Percentiles rank a stretch among this genome's conserved stretches.
phyloP scores from a whole-genome alignment of 2,113 vertebrate genomes.

The Cromileptes altivelis region DNA sequence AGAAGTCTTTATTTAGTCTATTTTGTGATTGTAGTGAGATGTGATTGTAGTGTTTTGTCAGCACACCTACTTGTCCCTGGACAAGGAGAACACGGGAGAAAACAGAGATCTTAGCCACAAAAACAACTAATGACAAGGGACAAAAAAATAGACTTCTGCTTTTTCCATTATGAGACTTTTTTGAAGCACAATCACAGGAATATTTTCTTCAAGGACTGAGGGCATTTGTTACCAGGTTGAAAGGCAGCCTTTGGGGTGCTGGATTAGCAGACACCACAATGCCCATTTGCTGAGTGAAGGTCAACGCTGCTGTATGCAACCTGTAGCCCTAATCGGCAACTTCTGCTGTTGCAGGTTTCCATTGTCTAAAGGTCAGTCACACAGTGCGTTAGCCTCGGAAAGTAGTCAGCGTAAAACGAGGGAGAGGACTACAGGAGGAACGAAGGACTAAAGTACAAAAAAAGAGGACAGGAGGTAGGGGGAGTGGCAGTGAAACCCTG shows the following conservation, averaged over 20 bases:
- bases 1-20: constrained; percentile 10
- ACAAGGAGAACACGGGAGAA: neutral
- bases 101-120: constrained; percentile 20
- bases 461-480: constrained; percentile 59
- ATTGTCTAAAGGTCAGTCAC: constrained; percentile 81
- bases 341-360: constrained; percentile 68
- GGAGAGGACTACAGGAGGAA: constrained; percentile 65
- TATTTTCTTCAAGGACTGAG: constrained; percentile 53
- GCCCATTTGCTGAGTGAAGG: constrained; percentile 69
- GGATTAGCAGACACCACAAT: constrained; percentile 63
- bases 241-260: constrained; percentile 37
- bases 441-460: constrained; percentile 62
- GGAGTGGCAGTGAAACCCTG: constrained; percentile 58
- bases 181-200: constrained; percentile 50
- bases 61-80: constrained; percentile 34
- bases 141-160: constrained; percentile 16
- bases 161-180: constrained; percentile 45
- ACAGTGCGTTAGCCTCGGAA: constrained; percentile 59
- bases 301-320: constrained; percentile 64
- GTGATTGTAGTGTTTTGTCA: constrained; percentile 46
- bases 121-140: constrained; percentile 1
- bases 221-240: constrained; percentile 45
- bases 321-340: constrained; percentile 73
- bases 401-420: constrained; percentile 66
- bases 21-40: constrained; percentile 8